These are phyloP conservation scores for Dicerorhinus sumatrensis DNA, from an alignment of 2,113 vertebrate species.

Conservation along the genomic window DNA sequence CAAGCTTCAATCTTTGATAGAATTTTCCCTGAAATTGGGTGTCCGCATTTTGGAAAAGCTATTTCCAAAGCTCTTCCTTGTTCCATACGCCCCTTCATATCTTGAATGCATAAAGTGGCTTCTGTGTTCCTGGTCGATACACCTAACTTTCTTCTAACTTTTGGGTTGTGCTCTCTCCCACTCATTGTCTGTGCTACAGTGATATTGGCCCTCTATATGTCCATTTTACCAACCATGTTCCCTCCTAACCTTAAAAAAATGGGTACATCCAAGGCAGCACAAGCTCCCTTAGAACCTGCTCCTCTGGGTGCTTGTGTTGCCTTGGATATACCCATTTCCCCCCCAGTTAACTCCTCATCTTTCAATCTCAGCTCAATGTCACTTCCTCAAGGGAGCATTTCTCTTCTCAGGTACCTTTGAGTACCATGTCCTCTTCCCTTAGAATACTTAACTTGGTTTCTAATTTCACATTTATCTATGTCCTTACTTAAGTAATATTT, in stretches of 20 bases:
- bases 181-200: neutral
- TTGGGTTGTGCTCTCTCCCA: neutral
- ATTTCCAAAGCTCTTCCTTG: neutral
- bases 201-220: neutral
- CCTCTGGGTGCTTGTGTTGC: neutral
- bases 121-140: neutral
- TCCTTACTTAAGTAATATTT: neutral
- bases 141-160: neutral
- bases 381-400: neutral
- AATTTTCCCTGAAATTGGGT: neutral
- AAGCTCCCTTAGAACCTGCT: neutral
- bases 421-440: neutral
- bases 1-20: neutral
- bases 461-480: neutral
- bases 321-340: neutral
- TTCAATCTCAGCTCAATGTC: neutral
- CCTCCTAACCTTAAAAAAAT: no score
- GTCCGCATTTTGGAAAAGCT: neutral
- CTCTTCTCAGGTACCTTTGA: neutral
- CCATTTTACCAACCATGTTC: neutral
- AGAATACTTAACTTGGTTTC: neutral
- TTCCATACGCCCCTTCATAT: neutral
- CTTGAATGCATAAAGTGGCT: neutral
- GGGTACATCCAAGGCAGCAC: no score
- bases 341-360: neutral